Base-by-base conservation (phyloP, 37 sponge, comb jelly and placozoan genomes). In the Haliclona indistincta region DNA sequence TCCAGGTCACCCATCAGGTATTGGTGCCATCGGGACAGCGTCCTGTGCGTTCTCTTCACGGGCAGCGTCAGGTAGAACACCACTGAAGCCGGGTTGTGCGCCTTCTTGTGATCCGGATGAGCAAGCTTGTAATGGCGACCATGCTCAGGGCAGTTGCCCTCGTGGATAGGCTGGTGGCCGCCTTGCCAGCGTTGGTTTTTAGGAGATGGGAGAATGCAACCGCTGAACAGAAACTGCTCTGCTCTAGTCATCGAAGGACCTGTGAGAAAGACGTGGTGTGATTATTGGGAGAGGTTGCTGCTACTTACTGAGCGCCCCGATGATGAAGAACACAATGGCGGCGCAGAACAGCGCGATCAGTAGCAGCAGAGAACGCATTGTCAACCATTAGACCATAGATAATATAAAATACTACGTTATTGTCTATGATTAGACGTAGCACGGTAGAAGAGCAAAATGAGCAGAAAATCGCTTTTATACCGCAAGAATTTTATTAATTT, bases 1-100 rank as follows among this genome's bases (percentile, higher is more conserved):
- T 73, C 76, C 0, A 92, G 26, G 43, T 83, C 81, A 29, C 42
- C 61, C 8, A 83, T 60, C 44, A 92, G 54, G 34, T 68, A 87
- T 36, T 92, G 89, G 54, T 80, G 88, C 72, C 68, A 64, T 38
- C 89, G 41, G 3, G 89, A 65, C 79, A 88, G 76, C 38, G 70
- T 69, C 40, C 75, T 43, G 17, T 55, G 34, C 44, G 66, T 68
- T 22, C 66, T 17, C 58, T 68, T 70, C 4, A 90, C 90, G 10
- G 88, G 75, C 43, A 79, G 67, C n/a, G 75, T 35, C 56, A 79
- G 64, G 47, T 80, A 75, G 25, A 82, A 33, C 32, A 80, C 54
- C 47, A 76, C 78, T 25, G 69, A 37, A 22, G 67, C 28, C 2
- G 74, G 58, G 54, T 73, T 70, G 22, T 52, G n/a, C 49, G 69